Conservation (phyloP, 2,113 vertebrate species). For the Cyphotilapia sp. region DNA sequence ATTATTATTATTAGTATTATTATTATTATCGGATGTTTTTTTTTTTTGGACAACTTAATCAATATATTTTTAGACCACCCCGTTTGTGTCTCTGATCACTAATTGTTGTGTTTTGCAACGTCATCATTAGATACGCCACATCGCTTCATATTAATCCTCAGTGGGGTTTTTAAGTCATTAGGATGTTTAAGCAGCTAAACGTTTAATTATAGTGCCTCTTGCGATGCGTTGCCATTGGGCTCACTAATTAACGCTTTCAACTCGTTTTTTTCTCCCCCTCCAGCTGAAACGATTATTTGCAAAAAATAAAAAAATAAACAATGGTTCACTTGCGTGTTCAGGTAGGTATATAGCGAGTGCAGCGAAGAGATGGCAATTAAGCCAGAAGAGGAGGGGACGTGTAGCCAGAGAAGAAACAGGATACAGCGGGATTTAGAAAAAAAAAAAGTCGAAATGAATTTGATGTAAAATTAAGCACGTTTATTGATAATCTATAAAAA, state of each 20-base stretch:
- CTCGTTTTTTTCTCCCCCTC: background rate
- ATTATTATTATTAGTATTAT: background rate
- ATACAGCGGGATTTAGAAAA: conserved; percentile 45
- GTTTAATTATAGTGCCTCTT: conserved; percentile 61
- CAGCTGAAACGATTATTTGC: conserved; percentile 50
- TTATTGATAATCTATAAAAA: conserved; percentile 75
- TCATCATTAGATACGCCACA: conserved; percentile 39
- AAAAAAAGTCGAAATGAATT: conserved; percentile 38
- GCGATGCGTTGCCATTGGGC: conserved; percentile 62
- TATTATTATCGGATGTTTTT: background rate
- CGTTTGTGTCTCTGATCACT: conserved; percentile 31
- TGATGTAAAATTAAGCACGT: conserved; percentile 60
- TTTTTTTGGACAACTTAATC: background rate
- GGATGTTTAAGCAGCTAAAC: conserved; percentile 63
- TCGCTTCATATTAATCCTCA: conserved; percentile 56
- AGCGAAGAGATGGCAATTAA: conserved; percentile 48
- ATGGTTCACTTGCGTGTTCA: conserved; percentile 39
- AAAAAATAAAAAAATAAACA: conserved; percentile 67
- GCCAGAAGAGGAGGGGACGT: conserved; percentile 23
- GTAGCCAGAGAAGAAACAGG: conserved; percentile 36
- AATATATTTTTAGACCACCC: background rate
- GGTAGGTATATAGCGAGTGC: conserved; percentile 12
- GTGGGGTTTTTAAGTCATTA: conserved; percentile 57
- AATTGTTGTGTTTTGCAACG: conserved; percentile 34
- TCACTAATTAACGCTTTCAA: conserved; percentile 66